These are phyloP conservation scores for Peromyscus eremicus DNA, from an alignment of 2,797 vertebrate genomes.

Conservation along the genomic window DNA sequence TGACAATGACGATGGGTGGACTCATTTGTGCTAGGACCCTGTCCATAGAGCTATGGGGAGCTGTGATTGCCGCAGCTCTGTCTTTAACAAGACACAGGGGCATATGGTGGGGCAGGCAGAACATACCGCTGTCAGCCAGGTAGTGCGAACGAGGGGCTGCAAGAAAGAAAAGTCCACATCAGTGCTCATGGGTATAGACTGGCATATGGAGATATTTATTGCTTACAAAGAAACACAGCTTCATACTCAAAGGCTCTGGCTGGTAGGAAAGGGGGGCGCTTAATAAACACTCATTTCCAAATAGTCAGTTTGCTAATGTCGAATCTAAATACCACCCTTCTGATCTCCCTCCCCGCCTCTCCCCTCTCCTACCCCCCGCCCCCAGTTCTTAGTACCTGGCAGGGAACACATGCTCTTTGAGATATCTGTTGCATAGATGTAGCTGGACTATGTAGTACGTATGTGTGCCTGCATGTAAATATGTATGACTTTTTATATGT, in stretches of 20 bases:
- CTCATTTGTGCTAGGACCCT: background rate
- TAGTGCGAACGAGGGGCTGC: slow-evolving; percentile 93
- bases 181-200: background rate
- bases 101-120: slow-evolving; percentile 1
- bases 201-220: background rate
- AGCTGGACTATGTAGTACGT: background rate
- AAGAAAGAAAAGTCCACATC: slow-evolving; percentile 81
- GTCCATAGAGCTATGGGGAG: background rate
- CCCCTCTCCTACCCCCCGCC: too few species aligned
- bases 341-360: too few species aligned
- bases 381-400: background rate
- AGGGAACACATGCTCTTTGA: background rate
- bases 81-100: background rate
- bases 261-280: background rate
- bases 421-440: background rate
- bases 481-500: background rate
- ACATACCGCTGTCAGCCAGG: slow-evolving; percentile 95
- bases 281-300: background rate
- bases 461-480: background rate
- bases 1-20: background rate
- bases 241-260: background rate
- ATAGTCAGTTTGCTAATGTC: background rate
- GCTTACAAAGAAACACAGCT: background rate
- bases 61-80: background rate
- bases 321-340: accelerated